Evolutionary conservation across 2,888 invertebrate genomes (phyloP), one percentile per base, ranked within the genome.

Genomic region (Pollenia labialis): DNA sequence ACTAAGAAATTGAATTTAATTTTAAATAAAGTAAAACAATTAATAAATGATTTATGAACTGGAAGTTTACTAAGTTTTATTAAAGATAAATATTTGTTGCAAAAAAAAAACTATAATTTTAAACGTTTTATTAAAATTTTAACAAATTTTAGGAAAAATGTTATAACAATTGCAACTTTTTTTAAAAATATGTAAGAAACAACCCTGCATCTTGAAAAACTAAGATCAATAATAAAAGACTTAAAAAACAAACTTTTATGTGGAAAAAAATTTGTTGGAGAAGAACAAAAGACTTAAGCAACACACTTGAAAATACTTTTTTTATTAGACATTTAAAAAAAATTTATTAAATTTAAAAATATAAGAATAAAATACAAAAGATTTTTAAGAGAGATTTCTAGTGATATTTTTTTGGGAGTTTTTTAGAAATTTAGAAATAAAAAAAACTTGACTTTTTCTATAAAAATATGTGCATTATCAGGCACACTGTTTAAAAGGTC

Each of bases 211-310:
- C 6, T 32, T 32, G 32, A 32, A 32, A 32, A 32, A 32, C 32
- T 32, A 0, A 1, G 10, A 42, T 12, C 11, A 4, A 18, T 18
- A 69, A 46, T 60, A 4, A 71, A 71, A 71, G 62, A 80, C 52
- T 80, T 71, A 72, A 80, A 52, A 0, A 50, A 54, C 52, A 46
- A 58, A 58, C 68, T 44, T 68, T 4, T 12, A 32, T 32, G 11
- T 50, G 9, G 32, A 18, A 50, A 58, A 14, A 76, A 23, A 16
- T n/a, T 8, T 9, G 9, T 9, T 42, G 1, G 3, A 9, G 48
- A 6, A 54, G 46, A 74, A 18, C 54, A 56, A 56, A 56, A 58
- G 72, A 74, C 48, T 56, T 58, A 74, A 74, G 50, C 7, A 18
- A 72, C 62, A 52, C 62, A 54, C 80, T 10, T 64, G n/a, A 64